Base-by-base conservation (phyloP, 2,888 invertebrate genomes). In the Trissolcus japonicus region DNA sequence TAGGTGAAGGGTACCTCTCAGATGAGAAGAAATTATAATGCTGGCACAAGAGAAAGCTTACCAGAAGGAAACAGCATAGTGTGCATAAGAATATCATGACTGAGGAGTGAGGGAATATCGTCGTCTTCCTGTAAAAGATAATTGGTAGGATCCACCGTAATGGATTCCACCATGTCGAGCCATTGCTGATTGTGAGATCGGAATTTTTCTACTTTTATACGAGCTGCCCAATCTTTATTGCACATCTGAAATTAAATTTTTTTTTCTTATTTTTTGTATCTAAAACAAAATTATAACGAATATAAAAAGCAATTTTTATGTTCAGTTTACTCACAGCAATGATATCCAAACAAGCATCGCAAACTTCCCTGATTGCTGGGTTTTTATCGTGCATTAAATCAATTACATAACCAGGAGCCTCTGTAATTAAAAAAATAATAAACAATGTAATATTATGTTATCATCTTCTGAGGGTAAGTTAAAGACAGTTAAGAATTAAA, bases 381-480 rank as follows among this genome's bases (percentile, higher is more conserved):
- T 98, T 98, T 89, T 98, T 97, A 89, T 99, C 98, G 90, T 98
- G 97, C 94, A 99, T 96, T 84, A 99, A 91, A 90, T 99, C 98
- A 80, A 99, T 96, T 72, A 99, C 92, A 89, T 98, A 98, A 6
- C 97, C 97, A 17, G 98, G 96, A 29, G 97, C 97, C 89, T 98
- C 96, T 94, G 91, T 29, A 91, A 54, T 25, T 14, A 7, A 54
- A 1, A 56, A 51, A 51, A 19, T 17, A 48, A 16, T 17, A 51
- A 51, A 51, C 14, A 19, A 17, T 19, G 11, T 19, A 4, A 4
- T 4, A 25, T 25, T 25, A 25, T 25, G 6, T 25, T 25, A 51
- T 17, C 21, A 17, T 51, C 14, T 21, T 43, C 43, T 43, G 25
- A 41, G 29, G 6, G 29, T 29, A 43, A 7, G n/a, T n/a, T n/a